Evolutionary conservation across 2,888 invertebrate species (phyloP).

Genomic region (Laothoe populi): DNA sequence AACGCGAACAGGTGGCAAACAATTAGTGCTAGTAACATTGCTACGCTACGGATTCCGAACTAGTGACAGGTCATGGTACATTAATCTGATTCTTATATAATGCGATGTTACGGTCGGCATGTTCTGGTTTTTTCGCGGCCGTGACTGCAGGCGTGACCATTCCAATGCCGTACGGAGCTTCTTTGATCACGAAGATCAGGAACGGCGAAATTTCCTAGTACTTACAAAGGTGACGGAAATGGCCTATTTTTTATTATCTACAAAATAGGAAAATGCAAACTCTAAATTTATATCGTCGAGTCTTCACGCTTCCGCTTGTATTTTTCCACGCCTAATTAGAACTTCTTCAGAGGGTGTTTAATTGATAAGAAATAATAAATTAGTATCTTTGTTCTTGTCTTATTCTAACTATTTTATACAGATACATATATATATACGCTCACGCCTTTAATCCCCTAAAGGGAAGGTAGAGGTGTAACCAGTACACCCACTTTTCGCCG

Average conservation of each 20-base stretch:
- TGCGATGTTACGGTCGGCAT: conserved; percentile 68
- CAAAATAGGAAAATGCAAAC: background rate
- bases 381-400: too few relatives aligned
- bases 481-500: too few relatives aligned
- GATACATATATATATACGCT: too few relatives aligned
- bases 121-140: conserved; percentile 67
- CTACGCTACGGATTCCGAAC: conserved; percentile 38
- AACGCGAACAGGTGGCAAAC: conserved; percentile 50
- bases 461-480: too few relatives aligned
- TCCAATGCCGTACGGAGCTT: conserved; percentile 59
- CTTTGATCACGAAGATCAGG: conserved; percentile 26
- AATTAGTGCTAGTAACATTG: conserved; percentile 63
- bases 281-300: background rate
- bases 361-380: too few relatives aligned
- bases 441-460: too few relatives aligned
- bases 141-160: conserved; percentile 59
- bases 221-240: conserved; percentile 33
- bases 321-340: background rate
- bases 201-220: conserved; percentile 43
- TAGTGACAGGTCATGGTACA: conserved; percentile 67
- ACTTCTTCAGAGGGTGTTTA: too few relatives aligned
- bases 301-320: background rate
- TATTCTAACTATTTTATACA: too few relatives aligned
- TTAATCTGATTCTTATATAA: conserved; percentile 75
- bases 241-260: background rate